Conservation (phyloP, 2,113 vertebrate genomes). For the Phylloscopus whistleri region DNA sequence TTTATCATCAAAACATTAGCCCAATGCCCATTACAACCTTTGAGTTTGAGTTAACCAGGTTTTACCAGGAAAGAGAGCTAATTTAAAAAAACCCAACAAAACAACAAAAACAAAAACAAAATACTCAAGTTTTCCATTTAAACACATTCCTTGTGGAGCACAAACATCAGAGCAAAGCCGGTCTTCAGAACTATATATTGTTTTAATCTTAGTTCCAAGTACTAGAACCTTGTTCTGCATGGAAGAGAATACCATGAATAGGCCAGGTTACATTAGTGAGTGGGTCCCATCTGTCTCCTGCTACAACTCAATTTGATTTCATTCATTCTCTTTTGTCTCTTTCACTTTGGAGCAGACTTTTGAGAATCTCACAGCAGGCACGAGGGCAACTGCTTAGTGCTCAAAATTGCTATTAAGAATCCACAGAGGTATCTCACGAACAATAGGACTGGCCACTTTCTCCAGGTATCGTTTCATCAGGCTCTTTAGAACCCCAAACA, state of each 20-base stretch:
- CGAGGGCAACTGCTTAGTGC: slow-evolving; percentile 69
- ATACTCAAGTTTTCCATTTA: background rate
- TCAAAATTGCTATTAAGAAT: slow-evolving; percentile 52
- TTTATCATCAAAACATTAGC: background rate
- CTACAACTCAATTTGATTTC: slow-evolving; percentile 80
- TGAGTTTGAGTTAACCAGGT: background rate
- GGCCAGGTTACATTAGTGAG: slow-evolving; percentile 65
- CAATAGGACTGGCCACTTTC: slow-evolving; percentile 58
- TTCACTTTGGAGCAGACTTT: slow-evolving; percentile 70
- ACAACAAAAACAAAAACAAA: background rate
- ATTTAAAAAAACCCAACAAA: background rate
- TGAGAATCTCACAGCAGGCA: slow-evolving; percentile 73
- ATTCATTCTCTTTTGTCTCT: slow-evolving; percentile 79
- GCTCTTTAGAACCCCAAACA: slow-evolving; percentile 52
- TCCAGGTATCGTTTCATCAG: slow-evolving; percentile 70
- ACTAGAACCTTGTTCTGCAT: slow-evolving; percentile 29
- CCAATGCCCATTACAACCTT: background rate
- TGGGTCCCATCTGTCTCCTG: slow-evolving; percentile 84
- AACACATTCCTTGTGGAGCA: background rate
- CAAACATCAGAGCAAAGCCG: background rate
- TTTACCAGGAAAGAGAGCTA: background rate
- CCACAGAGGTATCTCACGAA: slow-evolving; percentile 18
- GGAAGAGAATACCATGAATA: slow-evolving; percentile 71
- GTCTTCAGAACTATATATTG: background rate
- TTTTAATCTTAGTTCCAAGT: slow-evolving; percentile 18